Evolutionary conservation across 1,140 invertebrate genomes (phyloP).

Genomic region (Cylas formicarius): DNA sequence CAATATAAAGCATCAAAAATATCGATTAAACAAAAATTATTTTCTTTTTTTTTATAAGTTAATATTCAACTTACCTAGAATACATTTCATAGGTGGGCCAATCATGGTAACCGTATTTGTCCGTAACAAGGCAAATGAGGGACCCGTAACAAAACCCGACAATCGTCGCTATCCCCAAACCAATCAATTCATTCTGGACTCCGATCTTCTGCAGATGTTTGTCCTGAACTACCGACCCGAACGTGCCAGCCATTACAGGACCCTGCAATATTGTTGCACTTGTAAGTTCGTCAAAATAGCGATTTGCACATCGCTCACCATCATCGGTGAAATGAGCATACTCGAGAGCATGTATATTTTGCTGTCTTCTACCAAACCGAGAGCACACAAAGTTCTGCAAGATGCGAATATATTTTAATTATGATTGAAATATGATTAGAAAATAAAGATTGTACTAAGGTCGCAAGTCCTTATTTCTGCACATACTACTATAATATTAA

Average conservation of each 20-base stretch:
- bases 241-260: conserved; percentile 66
- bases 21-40: no score
- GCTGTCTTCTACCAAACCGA: conserved; percentile 74
- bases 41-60: conserved; percentile 4
- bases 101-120: conserved; percentile 50
- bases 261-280: no score
- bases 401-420: no score
- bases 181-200: conserved; percentile 56
- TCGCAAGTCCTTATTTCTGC: no score
- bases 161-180: conserved; percentile 52
- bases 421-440: no score
- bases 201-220: conserved; percentile 52
- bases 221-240: conserved; percentile 63
- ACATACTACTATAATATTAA: no score
- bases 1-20: no score
- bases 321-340: conserved; percentile 72
- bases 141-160: conserved; percentile 66
- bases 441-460: no score
- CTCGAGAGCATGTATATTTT: conserved; percentile 65
- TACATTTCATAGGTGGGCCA: conserved; percentile 67
- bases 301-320: conserved; percentile 48
- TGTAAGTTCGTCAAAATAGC: not conserved
- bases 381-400: conserved; percentile 46
- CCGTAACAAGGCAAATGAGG: conserved; percentile 48
- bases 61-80: conserved; percentile 47